Conservation (phyloP, 1,140 invertebrate species). For the Drosophila setifemur region DNA sequence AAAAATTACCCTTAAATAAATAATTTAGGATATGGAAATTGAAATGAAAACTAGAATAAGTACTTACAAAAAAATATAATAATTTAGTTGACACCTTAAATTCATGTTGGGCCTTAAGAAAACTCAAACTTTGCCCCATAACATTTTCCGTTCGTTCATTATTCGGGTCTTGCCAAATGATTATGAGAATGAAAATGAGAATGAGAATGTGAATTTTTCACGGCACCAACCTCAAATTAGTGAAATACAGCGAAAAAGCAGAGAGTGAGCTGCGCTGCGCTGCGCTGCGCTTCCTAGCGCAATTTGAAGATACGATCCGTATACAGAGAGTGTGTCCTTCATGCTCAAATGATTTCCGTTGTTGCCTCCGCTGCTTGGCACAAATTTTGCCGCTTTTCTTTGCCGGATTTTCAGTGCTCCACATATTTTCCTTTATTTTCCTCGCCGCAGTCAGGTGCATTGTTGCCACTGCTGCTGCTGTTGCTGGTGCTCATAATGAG, state of each 20-base stretch:
- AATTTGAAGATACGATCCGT: constrained; percentile 36
- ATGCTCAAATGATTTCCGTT: constrained; percentile 48
- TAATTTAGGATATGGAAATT: no score
- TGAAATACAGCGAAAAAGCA: constrained; percentile 2
- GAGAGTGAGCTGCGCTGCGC: no score
- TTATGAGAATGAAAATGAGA: no score
- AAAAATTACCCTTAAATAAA: no score
- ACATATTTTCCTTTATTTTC: constrained; percentile 43
- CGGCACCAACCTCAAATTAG: constrained; percentile 2
- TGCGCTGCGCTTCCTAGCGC: constrained; percentile 21
- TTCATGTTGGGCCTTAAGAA: no score
- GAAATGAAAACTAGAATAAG: no score
- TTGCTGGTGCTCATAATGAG: constrained; percentile 37
- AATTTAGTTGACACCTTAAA: no score
- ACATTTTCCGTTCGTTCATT: no score
- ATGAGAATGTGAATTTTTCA: not conserved
- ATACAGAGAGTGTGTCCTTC: constrained; percentile 34
- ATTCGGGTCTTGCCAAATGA: no score
- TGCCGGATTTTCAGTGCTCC: constrained; percentile 30
- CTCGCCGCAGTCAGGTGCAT: constrained; percentile 11
- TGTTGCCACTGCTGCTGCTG: constrained; percentile 25
- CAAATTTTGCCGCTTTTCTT: constrained; percentile 37
- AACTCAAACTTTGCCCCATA: no score
- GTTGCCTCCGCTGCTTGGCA: constrained; percentile 25
- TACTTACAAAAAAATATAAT: no score